Conservation (phyloP, 2,888 invertebrate species). For the Drosophila tripunctata region DNA sequence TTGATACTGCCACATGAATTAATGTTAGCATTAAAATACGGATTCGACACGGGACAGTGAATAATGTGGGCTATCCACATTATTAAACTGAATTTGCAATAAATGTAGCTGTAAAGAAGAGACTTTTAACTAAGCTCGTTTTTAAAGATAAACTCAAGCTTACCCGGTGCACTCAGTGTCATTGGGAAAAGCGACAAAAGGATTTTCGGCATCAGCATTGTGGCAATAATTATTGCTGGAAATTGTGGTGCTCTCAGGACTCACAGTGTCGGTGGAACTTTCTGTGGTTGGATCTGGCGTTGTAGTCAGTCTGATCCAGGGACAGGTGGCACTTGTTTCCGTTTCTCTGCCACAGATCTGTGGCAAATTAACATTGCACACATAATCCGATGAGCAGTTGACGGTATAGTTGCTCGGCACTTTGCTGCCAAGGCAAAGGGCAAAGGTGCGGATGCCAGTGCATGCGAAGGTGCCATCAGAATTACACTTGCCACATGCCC, state of each 20-base stretch:
- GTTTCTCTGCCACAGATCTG: conserved; percentile 27
- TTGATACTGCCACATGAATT: conserved; percentile 6
- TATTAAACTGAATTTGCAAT: not conserved
- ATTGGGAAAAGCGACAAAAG: conserved; percentile 20
- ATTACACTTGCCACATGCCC: conserved; percentile 61
- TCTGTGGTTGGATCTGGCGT: not conserved
- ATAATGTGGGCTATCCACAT: conserved; percentile 1
- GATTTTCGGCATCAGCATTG: not conserved
- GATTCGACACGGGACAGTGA: not conserved
- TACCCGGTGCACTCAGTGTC: conserved; percentile 36
- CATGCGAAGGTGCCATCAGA: conserved; percentile 61
- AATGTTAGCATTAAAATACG: conserved; percentile 23
- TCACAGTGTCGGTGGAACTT: not conserved
- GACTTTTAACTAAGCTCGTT: too few relatives aligned
- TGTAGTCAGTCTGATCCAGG: not conserved
- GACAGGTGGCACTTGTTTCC: conserved; percentile 23
- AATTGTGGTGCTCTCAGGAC: not conserved
- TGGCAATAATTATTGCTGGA: conserved; percentile 6
- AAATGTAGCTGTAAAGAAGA: conserved; percentile 16
- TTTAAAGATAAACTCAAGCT: too few relatives aligned
- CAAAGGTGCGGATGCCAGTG: conserved; percentile 53
- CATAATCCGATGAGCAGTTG: conserved; percentile 34
- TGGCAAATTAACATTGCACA: conserved; percentile 24
- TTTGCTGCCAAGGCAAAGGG: conserved; percentile 61
- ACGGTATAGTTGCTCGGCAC: conserved; percentile 28